Percentiles rank a stretch among this genome's conserved stretches.
These are phyloP conservation scores for Drosophila chauvacae DNA, from an alignment of 1,140 invertebrate species.

Conservation along the genomic window DNA sequence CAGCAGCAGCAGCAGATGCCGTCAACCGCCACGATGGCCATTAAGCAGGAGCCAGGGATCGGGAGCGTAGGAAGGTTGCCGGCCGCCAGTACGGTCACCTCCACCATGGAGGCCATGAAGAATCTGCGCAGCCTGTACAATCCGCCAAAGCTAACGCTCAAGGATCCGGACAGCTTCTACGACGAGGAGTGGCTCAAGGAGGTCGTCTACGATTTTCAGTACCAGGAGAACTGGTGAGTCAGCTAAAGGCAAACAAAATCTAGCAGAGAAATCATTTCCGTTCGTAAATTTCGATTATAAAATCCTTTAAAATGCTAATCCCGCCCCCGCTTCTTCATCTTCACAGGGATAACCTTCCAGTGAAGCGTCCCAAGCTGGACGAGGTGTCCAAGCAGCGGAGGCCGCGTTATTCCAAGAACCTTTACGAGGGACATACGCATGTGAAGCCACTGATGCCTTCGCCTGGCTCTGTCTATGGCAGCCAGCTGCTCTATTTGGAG, in stretches of 20 bases:
- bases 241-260: background rate
- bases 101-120: conserved; percentile 66
- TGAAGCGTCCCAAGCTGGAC: conserved; percentile 91
- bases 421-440: conserved; percentile 88
- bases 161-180: conserved; percentile 90
- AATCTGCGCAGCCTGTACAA: conserved; percentile 85
- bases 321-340: background rate
- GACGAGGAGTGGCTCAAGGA: conserved; percentile 92
- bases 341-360: conserved; percentile 92
- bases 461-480: conserved; percentile 73
- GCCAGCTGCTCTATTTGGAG: conserved; percentile 69
- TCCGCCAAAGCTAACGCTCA: conserved; percentile 89
- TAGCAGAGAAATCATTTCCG: background rate
- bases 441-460: conserved; percentile 84
- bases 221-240: conserved; percentile 92
- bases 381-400: conserved; percentile 62
- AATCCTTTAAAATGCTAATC: background rate
- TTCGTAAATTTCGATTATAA: background rate
- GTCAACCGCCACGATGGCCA: conserved; percentile 18
- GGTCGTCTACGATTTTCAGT: conserved; percentile 94
- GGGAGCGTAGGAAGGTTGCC: conserved; percentile 6
- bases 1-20: conserved; percentile 32
- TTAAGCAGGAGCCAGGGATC: conserved; percentile 65
- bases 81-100: conserved; percentile 16
- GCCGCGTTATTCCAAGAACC: conserved; percentile 84